Conservation (phyloP, 1,140 invertebrate genomes). For the Epicauta chinensis region DNA sequence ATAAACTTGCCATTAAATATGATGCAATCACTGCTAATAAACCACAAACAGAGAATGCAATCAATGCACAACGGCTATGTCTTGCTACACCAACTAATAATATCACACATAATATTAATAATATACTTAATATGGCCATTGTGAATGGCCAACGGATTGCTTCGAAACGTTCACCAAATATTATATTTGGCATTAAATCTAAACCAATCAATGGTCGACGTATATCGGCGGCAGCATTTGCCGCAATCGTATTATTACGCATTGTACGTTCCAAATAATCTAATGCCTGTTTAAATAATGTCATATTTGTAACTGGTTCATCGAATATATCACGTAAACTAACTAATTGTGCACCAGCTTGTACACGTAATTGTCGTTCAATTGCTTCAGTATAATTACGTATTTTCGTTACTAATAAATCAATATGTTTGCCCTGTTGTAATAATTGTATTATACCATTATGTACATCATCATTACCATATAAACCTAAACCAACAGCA, state of each 20-base stretch:
- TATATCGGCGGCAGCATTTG: constrained; percentile 66
- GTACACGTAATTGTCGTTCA: constrained; percentile 34
- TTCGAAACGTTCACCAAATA: constrained; percentile 56
- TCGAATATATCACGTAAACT: constrained; percentile 67
- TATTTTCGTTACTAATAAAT: constrained; percentile 64
- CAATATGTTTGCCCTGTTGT: constrained; percentile 68
- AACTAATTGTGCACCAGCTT: constrained; percentile 47
- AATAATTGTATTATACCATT: constrained; percentile 78
- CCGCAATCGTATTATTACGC: constrained; percentile 62
- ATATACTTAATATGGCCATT: constrained; percentile 66
- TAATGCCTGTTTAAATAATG: constrained; percentile 59
- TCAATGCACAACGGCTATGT: constrained; percentile 75
- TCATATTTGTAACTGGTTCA: constrained; percentile 66
- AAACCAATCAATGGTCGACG: constrained; percentile 62
- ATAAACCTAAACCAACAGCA: constrained; percentile 71
- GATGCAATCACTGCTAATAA: constrained; percentile 84
- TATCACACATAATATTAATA: constrained; percentile 73
- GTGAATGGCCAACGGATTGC: constrained; percentile 70
- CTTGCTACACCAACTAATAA: constrained; percentile 75
- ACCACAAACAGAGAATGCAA: constrained; percentile 79
- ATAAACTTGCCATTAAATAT: constrained; percentile 78
- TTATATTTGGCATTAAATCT: constrained; percentile 56
- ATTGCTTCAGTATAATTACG: constrained; percentile 58
- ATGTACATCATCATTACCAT: constrained; percentile 91
- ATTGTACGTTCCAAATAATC: constrained; percentile 58